phyloP scores from a whole-genome alignment of 2,797 vertebrate genomes.

The Neoniphon sammara region DNA sequence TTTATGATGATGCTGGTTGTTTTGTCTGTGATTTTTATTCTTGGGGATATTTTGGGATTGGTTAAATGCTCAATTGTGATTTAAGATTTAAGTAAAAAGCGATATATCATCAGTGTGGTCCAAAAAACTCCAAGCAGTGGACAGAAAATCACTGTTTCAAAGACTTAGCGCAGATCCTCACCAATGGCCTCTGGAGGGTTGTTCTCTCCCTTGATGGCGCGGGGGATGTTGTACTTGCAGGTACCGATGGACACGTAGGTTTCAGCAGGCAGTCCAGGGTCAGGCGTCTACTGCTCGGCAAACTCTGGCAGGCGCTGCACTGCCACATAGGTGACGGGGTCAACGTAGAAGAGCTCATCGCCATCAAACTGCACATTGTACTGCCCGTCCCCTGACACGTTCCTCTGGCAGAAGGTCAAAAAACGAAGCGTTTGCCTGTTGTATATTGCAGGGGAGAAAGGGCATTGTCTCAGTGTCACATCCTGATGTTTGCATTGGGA shows the following conservation, averaged over 20 bases:
- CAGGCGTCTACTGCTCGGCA: slow-evolving; percentile 22
- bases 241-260: neutral
- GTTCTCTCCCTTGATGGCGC: neutral
- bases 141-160: too few relatives aligned
- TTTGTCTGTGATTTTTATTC: too few relatives aligned
- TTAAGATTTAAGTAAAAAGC: too few relatives aligned
- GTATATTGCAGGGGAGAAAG: neutral
- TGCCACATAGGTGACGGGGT: neutral
- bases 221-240: slow-evolving; percentile 45
- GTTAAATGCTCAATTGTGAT: too few relatives aligned
- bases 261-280: neutral
- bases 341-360: slow-evolving; percentile 37
- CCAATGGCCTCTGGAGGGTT: slow-evolving; percentile 14
- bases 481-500: neutral
- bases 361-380: slow-evolving; percentile 42
- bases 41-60: too few relatives aligned
- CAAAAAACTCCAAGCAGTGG: too few relatives aligned
- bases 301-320: slow-evolving; percentile 40
- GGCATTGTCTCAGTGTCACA: neutral
- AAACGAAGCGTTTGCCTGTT: slow-evolving; percentile 45
- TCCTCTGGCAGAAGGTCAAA: slow-evolving; percentile 43
- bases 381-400: neutral
- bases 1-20: neutral
- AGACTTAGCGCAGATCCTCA: slow-evolving; percentile 3
- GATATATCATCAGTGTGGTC: too few relatives aligned